Percentiles rank a stretch among this genome's conserved stretches.
These are phyloP conservation scores for Leptinotarsa rubiginosa DNA, from an alignment of 2,888 invertebrate genomes.

Conservation along the genomic window DNA sequence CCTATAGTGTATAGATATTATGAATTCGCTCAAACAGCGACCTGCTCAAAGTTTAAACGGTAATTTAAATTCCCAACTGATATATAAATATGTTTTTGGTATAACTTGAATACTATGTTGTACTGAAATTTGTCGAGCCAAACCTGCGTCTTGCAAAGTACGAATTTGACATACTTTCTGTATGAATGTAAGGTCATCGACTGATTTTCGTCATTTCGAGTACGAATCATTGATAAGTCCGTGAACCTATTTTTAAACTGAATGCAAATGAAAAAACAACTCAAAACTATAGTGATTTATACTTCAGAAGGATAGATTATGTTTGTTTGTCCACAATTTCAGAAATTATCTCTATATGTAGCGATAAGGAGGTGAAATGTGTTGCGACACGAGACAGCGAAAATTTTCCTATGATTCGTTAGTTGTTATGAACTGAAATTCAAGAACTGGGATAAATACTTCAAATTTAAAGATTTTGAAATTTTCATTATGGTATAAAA, in stretches of 20 bases:
- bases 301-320: conserved; percentile 18
- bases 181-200: conserved; percentile 45
- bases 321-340: conserved; percentile 18
- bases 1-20: too few species aligned
- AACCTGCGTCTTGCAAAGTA: conserved; percentile 43
- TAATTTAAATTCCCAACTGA: too few species aligned
- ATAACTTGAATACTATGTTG: background rate
- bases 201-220: conserved; percentile 41
- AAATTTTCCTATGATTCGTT: conserved; percentile 1
- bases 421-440: background rate
- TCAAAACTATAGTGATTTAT: conserved; percentile 13
- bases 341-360: conserved; percentile 16
- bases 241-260: conserved; percentile 14
- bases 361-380: conserved; percentile 18
- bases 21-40: too few species aligned
- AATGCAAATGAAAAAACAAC: conserved; percentile 26
- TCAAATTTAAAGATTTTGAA: too few species aligned
- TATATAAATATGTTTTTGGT: too few species aligned
- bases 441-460: too few species aligned
- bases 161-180: conserved; percentile 45
- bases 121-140: conserved; percentile 19
- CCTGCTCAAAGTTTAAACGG: too few species aligned
- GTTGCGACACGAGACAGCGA: conserved; percentile 1
- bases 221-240: conserved; percentile 20
- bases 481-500: too few species aligned